These are phyloP conservation scores for Sebastes schlegelii DNA, from an alignment of 2,113 vertebrate species.

Conservation along the genomic window DNA sequence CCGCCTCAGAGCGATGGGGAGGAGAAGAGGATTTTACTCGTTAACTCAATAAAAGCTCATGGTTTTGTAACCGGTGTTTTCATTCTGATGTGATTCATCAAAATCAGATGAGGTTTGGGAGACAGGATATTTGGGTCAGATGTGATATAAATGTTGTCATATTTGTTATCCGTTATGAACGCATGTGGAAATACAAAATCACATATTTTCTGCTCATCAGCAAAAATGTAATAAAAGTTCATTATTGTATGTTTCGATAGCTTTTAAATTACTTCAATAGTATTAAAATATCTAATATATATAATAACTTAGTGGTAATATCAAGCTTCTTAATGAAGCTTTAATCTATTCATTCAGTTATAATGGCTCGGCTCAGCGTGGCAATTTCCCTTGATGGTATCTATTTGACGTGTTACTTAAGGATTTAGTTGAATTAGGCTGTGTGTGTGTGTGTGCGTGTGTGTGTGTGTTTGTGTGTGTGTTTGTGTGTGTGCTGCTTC, in stretches of 20 bases:
- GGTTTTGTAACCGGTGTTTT: conserved; percentile 48
- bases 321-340: background rate
- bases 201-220: conserved; percentile 18
- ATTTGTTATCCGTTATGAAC: conserved; percentile 20
- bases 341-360: conserved; percentile 4
- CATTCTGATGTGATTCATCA: conserved; percentile 53
- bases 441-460: conserved; percentile 6
- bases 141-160: conserved; percentile 21
- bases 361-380: background rate
- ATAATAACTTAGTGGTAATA: background rate
- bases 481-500: conserved; percentile 21
- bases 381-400: conserved; percentile 30
- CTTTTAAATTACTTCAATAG: background rate
- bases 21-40: conserved; percentile 43
- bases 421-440: conserved; percentile 39
- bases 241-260: too few relatives aligned
- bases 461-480: background rate
- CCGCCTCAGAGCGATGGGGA: conserved; percentile 27
- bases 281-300: background rate
- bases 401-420: conserved; percentile 16
- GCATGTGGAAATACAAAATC: conserved; percentile 7
- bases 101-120: conserved; percentile 48
- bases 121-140: conserved; percentile 41
- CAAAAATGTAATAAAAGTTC: background rate
- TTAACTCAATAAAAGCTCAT: conserved; percentile 50